Evolutionary conservation across 1,140 invertebrate species (phyloP).

Genomic region (Lepidostoma basale): DNA sequence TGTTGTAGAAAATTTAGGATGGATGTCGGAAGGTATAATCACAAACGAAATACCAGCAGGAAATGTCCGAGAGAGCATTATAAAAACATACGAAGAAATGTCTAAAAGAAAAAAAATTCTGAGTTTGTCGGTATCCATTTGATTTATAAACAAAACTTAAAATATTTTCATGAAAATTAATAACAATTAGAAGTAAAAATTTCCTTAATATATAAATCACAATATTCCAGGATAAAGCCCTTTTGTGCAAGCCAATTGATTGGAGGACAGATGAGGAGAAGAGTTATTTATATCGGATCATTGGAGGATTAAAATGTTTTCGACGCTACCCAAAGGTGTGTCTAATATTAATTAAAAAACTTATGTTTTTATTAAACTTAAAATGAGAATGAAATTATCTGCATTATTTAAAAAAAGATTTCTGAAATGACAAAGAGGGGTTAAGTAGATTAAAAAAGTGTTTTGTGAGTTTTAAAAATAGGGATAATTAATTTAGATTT

Average conservation of each 20-base stretch:
- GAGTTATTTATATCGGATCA: conserved; percentile 58
- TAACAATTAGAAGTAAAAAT: not conserved
- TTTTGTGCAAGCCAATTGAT: conserved; percentile 58
- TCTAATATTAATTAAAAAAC: no score
- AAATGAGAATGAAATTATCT: no score
- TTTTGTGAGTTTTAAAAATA: no score
- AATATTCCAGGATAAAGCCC: conserved; percentile 56
- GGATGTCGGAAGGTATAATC: conserved; percentile 62
- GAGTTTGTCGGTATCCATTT: conserved; percentile 53
- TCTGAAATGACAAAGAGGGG: no score
- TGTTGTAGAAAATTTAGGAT: conserved; percentile 62
- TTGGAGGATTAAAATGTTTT: conserved; percentile 64
- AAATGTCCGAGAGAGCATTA: conserved; percentile 60
- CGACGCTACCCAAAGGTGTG: conserved; percentile 61
- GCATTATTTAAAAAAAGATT: no score
- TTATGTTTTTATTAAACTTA: no score
- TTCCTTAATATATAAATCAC: conserved; percentile 33
- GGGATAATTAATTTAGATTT: no score
- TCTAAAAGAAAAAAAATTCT: conserved; percentile 60
- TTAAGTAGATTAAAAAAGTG: no score
- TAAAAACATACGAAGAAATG: conserved; percentile 57
- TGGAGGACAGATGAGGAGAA: conserved; percentile 61
- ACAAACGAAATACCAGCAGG: conserved; percentile 48
- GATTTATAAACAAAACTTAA: not conserved
- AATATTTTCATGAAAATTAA: not conserved